Evolutionary conservation across 1,140 invertebrate genomes (phyloP).

Genomic region (Leptinotarsa undecemlineata): DNA sequence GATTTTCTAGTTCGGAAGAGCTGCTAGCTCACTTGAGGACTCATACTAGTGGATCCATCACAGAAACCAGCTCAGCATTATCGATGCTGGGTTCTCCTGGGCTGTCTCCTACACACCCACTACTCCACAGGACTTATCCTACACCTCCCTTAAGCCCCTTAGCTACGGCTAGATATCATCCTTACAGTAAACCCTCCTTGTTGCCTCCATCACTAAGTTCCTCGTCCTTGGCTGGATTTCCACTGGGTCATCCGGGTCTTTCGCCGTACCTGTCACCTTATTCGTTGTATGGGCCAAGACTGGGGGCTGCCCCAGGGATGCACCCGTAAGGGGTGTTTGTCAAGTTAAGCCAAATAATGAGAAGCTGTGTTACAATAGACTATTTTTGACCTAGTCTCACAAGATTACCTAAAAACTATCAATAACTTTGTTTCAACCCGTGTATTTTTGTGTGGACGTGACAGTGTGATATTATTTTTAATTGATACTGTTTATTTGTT

Average conservation of each 20-base stretch:
- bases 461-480: slow-evolving; percentile 50
- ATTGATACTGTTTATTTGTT: slow-evolving; percentile 14
- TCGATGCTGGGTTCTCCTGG: slow-evolving; percentile 61
- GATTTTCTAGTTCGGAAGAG: slow-evolving; percentile 91
- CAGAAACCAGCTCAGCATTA: slow-evolving; percentile 62
- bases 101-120: slow-evolving; percentile 69
- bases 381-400: slow-evolving; percentile 42
- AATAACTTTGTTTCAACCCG: slow-evolving; percentile 30
- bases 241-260: slow-evolving; percentile 67
- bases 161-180: slow-evolving; percentile 82
- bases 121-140: slow-evolving; percentile 75
- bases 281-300: slow-evolving; percentile 81
- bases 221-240: slow-evolving; percentile 64
- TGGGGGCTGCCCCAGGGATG: slow-evolving; percentile 70
- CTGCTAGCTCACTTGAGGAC: slow-evolving; percentile 91
- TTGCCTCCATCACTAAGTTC: slow-evolving; percentile 24
- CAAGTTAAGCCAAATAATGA: slow-evolving; percentile 38
- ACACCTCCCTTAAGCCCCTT: slow-evolving; percentile 85
- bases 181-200: slow-evolving; percentile 81
- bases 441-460: slow-evolving; percentile 44
- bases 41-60: slow-evolving; percentile 76
- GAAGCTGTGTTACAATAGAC: slow-evolving; percentile 45
- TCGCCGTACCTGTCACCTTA: slow-evolving; percentile 84
- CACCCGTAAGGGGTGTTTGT: slow-evolving; percentile 58
- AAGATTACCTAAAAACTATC: slow-evolving; percentile 33